phyloP scores from a whole-genome alignment of 2,888 invertebrate genomes.

The Lasioglossum malachurum region DNA sequence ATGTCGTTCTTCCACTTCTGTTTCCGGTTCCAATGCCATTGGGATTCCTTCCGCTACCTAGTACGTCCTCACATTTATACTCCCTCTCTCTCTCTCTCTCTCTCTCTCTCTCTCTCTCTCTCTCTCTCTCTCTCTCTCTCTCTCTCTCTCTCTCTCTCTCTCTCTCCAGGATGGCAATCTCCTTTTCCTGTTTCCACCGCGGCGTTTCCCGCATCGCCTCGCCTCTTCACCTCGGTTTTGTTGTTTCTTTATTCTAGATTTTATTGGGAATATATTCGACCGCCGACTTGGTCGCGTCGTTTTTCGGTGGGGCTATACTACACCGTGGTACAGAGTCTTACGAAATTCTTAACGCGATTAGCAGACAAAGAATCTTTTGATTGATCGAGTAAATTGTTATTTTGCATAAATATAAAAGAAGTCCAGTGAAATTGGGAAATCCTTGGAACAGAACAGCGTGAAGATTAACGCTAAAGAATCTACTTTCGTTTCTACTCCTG shows the following conservation, averaged over 20 bases:
- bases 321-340: too few species aligned
- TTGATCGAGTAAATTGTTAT: too few species aligned
- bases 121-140: conserved; percentile 27
- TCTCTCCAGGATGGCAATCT: conserved; percentile 33
- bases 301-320: not conserved
- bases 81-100: conserved; percentile 22
- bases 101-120: conserved; percentile 29
- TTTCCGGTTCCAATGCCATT: conserved; percentile 64
- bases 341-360: not conserved
- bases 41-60: conserved; percentile 63
- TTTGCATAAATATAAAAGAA: too few species aligned
- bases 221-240: conserved; percentile 30
- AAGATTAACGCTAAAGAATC: not conserved
- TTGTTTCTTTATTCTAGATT: not conserved
- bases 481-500: not conserved
- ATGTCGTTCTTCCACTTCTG: conserved; percentile 58
- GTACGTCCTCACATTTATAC: conserved; percentile 65
- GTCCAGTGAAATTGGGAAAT: not conserved
- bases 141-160: too few species aligned
- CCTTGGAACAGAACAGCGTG: not conserved
- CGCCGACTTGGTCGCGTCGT: not conserved
- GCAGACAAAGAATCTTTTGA: too few species aligned
- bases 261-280: not conserved
- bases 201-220: conserved; percentile 8
- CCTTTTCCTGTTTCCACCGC: conserved; percentile 13